Percentiles rank a stretch among this genome's conserved stretches.
These are phyloP conservation scores for Pantherophis guttatus DNA, from an alignment of 2,113 vertebrate species.

Conservation along the genomic window DNA sequence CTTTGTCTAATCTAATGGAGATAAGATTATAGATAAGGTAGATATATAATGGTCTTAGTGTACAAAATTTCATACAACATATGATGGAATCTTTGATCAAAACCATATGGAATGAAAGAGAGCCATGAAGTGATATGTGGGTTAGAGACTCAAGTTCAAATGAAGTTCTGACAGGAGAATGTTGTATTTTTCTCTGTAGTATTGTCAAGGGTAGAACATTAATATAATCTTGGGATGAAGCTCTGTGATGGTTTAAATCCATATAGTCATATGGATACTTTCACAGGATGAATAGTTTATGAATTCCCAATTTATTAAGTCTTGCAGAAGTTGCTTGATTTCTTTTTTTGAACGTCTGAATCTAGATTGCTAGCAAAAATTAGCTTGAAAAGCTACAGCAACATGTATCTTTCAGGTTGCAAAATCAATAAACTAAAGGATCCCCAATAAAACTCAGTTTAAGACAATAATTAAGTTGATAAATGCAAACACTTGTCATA, in stretches of 20 bases:
- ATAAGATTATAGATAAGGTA: not conserved
- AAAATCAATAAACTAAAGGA: not conserved
- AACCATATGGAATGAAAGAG: not conserved
- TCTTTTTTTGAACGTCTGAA: not conserved
- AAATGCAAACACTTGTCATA: not conserved
- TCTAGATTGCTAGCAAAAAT: not conserved
- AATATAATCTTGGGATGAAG: not conserved
- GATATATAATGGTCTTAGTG: not conserved
- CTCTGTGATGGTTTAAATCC: not conserved
- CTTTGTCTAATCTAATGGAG: not conserved
- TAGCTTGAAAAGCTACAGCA: not conserved
- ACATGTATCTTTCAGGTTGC: not conserved
- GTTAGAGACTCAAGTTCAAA: not conserved
- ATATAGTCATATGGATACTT: not conserved
- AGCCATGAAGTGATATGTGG: not conserved
- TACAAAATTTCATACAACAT: not conserved
- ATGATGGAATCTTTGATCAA: not conserved
- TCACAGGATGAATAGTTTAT: not conserved
- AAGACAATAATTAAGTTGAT: not conserved
- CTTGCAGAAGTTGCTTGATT: not conserved
- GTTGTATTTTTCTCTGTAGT: not conserved
- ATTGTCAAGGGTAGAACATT: not conserved
- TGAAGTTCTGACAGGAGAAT: not conserved
- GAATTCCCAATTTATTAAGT: not conserved
- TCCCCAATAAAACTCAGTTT: not conserved